Evolutionary conservation across 2,797 vertebrate species (phyloP), one percentile per base, ranked within the genome.

Genomic region (Aphelocoma californica): DNA sequence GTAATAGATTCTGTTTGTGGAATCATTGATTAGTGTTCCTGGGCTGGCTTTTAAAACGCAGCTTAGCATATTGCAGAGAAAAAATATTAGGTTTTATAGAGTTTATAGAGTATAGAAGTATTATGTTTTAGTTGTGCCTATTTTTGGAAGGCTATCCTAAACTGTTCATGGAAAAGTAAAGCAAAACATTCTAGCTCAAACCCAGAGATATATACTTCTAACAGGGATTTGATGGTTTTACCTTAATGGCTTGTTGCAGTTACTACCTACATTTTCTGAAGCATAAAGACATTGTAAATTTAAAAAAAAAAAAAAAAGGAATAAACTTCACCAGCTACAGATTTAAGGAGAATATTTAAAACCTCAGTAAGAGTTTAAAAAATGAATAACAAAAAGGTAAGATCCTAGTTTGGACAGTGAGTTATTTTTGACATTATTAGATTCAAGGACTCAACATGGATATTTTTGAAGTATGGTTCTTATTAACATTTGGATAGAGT

Each of bases 401-500:
- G 79, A 67, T 45, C 38, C n/a, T 51, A 21, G 19, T 77, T 90
- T 91, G 90, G 74, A 80, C 28, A 38, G 51, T 42, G 89, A 94
- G 83, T 19, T 92, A 56, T 91, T 94, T 92, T 80, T 51, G 17
- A 88, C 36, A 61, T 82, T 57, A 70, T 74, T 93, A 81, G 80
- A 61, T 86, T 70, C 18, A 80, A 88, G 77, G 88, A 86, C 74
- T 90, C 66, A 86, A 51, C 38, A 19, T n/a, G n/a, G 74, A 75
- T 84, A 64, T 92, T 93, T 90, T 74, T 88, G 67, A 91, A 93
- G 95, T 86, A 75, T 85, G 90, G 71, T 94, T 94, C 91, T 90
- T 75, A 82, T 96, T 96, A 96, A 72, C 34, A 38, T 94, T 93
- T 95, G 95, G 88, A 95, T 51, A 47, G 64, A 67, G 40, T 61